phyloP scores from a whole-genome alignment of 1,140 invertebrate species.

The Drosophila insularis region DNA sequence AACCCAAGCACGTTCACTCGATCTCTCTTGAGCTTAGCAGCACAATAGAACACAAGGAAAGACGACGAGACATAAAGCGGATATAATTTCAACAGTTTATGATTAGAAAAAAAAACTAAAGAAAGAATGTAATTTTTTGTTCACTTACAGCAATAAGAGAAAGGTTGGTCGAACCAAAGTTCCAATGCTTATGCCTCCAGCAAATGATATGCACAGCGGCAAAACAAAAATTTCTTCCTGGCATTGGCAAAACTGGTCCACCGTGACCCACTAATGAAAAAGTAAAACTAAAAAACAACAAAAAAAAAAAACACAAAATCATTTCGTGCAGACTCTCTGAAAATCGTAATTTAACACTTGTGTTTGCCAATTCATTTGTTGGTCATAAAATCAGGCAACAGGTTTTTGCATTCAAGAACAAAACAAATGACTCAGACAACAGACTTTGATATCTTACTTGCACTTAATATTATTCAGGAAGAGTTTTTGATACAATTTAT shows the following conservation, averaged over 20 bases:
- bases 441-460: neutral
- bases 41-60: neutral
- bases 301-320: slow-evolving; percentile 18
- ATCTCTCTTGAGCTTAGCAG: neutral
- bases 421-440: neutral
- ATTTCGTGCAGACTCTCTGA: slow-evolving; percentile 2
- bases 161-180: slow-evolving; percentile 13
- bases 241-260: slow-evolving; percentile 64
- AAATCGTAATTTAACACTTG: slow-evolving; percentile 36
- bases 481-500: neutral
- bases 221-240: slow-evolving; percentile 63
- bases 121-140: neutral
- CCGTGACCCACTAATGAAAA: slow-evolving; percentile 65
- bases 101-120: slow-evolving; percentile 22
- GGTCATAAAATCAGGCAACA: neutral
- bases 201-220: slow-evolving; percentile 60
- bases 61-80: slow-evolving; percentile 44
- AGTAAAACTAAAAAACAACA: slow-evolving; percentile 12
- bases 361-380: slow-evolving; percentile 2
- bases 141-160: slow-evolving; percentile 18
- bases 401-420: neutral
- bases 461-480: neutral
- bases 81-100: slow-evolving; percentile 31
- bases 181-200: neutral
- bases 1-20: slow-evolving; percentile 46